Evolutionary conservation across 2,888 invertebrate genomes (phyloP), one percentile per base, ranked within the genome.

Genomic region (Heteromyza rotundicornis): DNA sequence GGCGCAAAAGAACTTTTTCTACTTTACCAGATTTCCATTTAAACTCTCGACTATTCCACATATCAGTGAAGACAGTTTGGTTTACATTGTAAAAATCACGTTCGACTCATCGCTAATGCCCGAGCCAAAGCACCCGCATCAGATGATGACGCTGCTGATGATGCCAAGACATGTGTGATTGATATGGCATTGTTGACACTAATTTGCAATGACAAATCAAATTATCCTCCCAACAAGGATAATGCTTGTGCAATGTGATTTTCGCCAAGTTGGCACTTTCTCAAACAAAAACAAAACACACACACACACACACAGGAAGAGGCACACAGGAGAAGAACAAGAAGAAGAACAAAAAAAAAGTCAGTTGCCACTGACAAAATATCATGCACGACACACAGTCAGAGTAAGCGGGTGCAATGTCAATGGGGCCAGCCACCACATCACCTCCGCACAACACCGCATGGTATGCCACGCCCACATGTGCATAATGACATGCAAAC

Each of bases 401-500:
- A 47, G 14, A 19, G 47, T 17, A 20, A 19, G 20, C 40, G 40
- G 40, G n/a, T 40, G 40, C 12, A 40, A 10, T 7, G 40, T 3
- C 14, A 47, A 47, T 2, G 20, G 40, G 10, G 40, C 7, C 5
- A 47, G 20, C 19, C 14, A 17, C 2, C 7, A 20, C 20, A n/a
- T n/a, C n/a, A n/a, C n/a, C n/a, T n/a, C n/a, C n/a, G 47, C 19
- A 2, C 17, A 47, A 14, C 47, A 5, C 47, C 17, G 20, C 47
- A n/a, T n/a, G n/a, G n/a, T n/a, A n/a, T n/a, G n/a, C n/a, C n/a
- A n/a, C 17, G 47, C 5, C 47, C 47, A 47, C 47, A 36, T 40
- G n/a, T 22, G 49, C 32, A 55, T 47, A 57, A 60, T 61, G 62
- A 60, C 66, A 71, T 64, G 66, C 63, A 66, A 60, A 63, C 56